These are phyloP conservation scores for Acestrorhynchus altus DNA, from an alignment of 2,797 vertebrate species.

Conservation along the genomic window DNA sequence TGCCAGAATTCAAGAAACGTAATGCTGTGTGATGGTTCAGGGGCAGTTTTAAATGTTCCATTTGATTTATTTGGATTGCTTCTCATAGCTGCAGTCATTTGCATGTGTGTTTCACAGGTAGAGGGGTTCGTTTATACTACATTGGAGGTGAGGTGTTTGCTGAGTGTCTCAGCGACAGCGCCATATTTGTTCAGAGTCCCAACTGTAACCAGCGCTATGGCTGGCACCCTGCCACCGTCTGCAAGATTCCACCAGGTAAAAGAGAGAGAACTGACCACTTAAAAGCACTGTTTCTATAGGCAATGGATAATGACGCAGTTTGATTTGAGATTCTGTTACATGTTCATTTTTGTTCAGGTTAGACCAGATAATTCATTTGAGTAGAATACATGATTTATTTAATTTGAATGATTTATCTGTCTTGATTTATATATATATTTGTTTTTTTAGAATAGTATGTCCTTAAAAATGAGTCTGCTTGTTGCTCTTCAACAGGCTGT, in stretches of 20 bases:
- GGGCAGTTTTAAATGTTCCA: neutral
- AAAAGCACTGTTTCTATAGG: neutral
- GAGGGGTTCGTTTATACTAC: conserved; percentile 96
- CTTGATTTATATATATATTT: neutral
- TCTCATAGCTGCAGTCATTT: conserved; percentile 20
- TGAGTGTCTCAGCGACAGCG: conserved; percentile 97
- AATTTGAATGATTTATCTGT: too few species aligned
- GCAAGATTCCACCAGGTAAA: conserved; percentile 97
- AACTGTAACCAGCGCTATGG: conserved; percentile 99
- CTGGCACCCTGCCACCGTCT: conserved; percentile 98
- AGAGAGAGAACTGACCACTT: neutral
- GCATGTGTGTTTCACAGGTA: conserved; percentile 76
- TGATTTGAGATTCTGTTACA: neutral
- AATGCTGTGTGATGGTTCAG: neutral
- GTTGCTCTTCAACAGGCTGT: conserved; percentile 80
- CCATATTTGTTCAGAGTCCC: conserved; percentile 97
- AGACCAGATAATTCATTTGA: too few species aligned
- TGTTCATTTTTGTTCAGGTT: neutral
- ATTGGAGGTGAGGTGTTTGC: conserved; percentile 98
- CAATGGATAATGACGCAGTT: neutral
- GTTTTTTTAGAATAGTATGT: too few species aligned
- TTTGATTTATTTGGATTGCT: neutral
- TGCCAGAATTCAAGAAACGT: too few species aligned
- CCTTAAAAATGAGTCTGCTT: too few species aligned
- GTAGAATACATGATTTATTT: too few species aligned